Evolutionary conservation across 2,797 vertebrate species (phyloP).

Genomic region (Percopsis omiscomaycus): DNA sequence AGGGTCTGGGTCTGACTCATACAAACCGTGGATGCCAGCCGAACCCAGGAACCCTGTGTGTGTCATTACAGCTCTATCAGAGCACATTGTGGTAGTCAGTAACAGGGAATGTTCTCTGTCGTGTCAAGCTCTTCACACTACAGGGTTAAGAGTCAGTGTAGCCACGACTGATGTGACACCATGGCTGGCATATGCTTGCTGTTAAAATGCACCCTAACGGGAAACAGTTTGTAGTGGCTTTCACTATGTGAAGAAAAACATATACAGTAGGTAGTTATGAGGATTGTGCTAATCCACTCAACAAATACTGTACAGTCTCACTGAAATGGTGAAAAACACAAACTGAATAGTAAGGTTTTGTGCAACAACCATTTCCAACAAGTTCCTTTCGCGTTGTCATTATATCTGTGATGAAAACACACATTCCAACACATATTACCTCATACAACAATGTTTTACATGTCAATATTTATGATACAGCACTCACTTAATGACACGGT

Average conservation of each 20-base stretch:
- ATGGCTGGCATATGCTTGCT: background rate
- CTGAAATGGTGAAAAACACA: background rate
- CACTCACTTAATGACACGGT: background rate
- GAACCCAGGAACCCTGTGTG: conserved; percentile 57
- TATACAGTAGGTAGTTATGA: too few species aligned
- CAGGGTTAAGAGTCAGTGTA: conserved; percentile 1
- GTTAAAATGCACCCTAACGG: too few species aligned
- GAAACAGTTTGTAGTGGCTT: too few species aligned
- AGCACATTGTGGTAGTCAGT: conserved; percentile 29
- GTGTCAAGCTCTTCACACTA: conserved; percentile 26
- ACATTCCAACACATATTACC: conserved; percentile 5
- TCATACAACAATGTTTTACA: conserved; percentile 15
- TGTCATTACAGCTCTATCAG: conserved; percentile 39
- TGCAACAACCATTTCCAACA: background rate
- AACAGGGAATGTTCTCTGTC: conserved; percentile 13
- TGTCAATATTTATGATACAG: conserved; percentile 8
- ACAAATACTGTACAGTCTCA: too few species aligned
- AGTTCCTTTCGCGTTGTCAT: background rate
- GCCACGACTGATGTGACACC: conserved; percentile 5
- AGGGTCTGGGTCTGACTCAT: conserved; percentile 58
- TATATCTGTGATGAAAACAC: conserved; percentile 10
- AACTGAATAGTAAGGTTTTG: background rate
- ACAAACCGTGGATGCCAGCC: conserved; percentile 35
- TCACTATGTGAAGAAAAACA: too few species aligned
- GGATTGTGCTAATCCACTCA: too few species aligned